phyloP scores from a whole-genome alignment of 1,140 invertebrate species.

The Drosophila teissieri region DNA sequence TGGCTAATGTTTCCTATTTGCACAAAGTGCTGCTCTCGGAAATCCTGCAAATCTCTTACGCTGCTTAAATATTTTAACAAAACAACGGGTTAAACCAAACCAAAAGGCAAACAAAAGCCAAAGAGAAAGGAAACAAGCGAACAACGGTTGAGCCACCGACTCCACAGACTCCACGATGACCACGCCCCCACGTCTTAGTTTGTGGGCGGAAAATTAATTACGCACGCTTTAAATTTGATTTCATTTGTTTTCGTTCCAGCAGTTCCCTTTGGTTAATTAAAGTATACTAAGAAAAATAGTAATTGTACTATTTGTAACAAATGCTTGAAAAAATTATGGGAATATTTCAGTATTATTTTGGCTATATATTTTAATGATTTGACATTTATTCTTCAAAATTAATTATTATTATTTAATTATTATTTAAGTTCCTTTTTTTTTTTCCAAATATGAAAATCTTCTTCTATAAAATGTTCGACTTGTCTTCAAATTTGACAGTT shows the following conservation, averaged over 20 bases:
- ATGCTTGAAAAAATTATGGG: no score
- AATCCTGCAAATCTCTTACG: constrained; percentile 10
- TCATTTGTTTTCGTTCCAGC: constrained; percentile 50
- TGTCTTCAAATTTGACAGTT: no score
- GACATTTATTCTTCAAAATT: no score
- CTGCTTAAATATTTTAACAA: constrained; percentile 10
- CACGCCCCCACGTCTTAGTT: constrained; percentile 10
- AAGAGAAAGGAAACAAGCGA: constrained; percentile 31
- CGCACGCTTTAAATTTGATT: constrained; percentile 62
- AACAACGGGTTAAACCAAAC: constrained; percentile 20
- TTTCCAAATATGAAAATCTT: no score
- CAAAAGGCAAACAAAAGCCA: background rate
- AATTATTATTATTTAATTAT: no score
- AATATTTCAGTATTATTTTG: background rate
- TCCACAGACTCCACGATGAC: constrained; percentile 3
- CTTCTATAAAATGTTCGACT: no score
- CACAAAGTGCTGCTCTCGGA: constrained; percentile 8
- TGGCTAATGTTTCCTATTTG: background rate
- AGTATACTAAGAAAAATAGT: background rate
- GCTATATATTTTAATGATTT: no score
- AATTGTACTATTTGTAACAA: background rate
- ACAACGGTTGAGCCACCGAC: constrained; percentile 41
- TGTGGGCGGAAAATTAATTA: constrained; percentile 49
- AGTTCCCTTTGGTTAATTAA: constrained; percentile 10
- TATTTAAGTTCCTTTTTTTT: no score